Base-by-base conservation (phyloP, 2,797 vertebrate species). In the Fundulus diaphanus region DNA sequence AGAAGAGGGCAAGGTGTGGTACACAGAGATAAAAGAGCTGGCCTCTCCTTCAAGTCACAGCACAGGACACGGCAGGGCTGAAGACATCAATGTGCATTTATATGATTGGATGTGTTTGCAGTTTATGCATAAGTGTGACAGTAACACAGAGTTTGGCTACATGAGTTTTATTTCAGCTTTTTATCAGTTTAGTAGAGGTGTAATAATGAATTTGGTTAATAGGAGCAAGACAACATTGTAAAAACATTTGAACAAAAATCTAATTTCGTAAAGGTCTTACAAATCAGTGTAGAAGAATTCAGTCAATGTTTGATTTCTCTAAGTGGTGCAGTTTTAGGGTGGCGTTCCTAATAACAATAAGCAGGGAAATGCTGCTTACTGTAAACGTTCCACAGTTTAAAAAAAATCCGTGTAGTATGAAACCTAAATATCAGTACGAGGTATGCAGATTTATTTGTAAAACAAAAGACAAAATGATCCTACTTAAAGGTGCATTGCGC, bases 21-120 rank as follows among this genome's bases (percentile, higher is more conserved):
- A 79, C 65, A 86, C 16, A 27, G 48, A 73, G 82, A 88, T 86
- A 90, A 92, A 82, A 84, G 87, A 86, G 76, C 78, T 61, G 83
- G 87, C 75, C 80, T 89, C 78, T 16, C 27, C 79, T 81, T 46
- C 68, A 35, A 86, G 75, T 72, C 73, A 74, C 6, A 16, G 68
- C 72, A 69, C 40, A 20, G 68, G 78, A 73, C 66, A 49, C 18
- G 52, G 67, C 71, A n/a, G 76, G 31, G 82, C 48, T 57, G 35
- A 56, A 73, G 81, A 91, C 76, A 85, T 77, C 29, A 87, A 79
- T 76, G 82, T 33, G 72, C 71, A 76, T 82, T 80, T 71, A 73
- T 77, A 11, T 69, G 74, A 59, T 68, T 76, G 42, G 1, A 29
- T 46, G 83, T 74, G 74, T 85, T 89, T 84, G 77, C 89, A 88